phyloP scores from a whole-genome alignment of 2,888 invertebrate genomes.

The Tridacna gigas region DNA sequence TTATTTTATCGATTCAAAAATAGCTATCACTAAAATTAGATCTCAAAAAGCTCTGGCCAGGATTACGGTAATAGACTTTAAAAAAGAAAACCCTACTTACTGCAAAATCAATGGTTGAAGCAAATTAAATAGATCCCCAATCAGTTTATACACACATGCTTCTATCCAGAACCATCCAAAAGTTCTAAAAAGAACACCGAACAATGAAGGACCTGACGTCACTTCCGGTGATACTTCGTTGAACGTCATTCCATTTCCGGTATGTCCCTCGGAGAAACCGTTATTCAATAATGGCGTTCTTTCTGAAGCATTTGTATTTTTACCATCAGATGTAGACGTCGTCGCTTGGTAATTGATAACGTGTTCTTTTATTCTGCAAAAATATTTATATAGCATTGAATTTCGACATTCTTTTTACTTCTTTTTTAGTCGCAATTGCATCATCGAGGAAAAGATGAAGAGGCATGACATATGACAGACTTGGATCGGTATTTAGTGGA shows the following conservation, averaged over 20 bases:
- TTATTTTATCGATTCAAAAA: too few relatives aligned
- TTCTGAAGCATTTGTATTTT: slow-evolving; percentile 20
- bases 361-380: slow-evolving; percentile 21
- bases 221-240: slow-evolving; percentile 19
- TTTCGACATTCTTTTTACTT: too few relatives aligned
- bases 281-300: slow-evolving; percentile 36
- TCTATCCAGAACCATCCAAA: slow-evolving; percentile 49
- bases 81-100: slow-evolving; percentile 38
- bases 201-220: slow-evolving; percentile 47
- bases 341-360: slow-evolving; percentile 13
- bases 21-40: not conserved
- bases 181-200: slow-evolving; percentile 41
- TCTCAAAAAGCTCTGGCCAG: not conserved
- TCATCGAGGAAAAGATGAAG: too few relatives aligned
- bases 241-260: slow-evolving; percentile 22
- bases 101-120: slow-evolving; percentile 64
- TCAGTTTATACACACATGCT: slow-evolving; percentile 52
- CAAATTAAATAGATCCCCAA: slow-evolving; percentile 55
- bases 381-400: not conserved
- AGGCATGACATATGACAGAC: too few relatives aligned
- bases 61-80: not conserved
- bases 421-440: too few relatives aligned
- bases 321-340: not conserved
- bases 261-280: slow-evolving; percentile 4
- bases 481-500: too few relatives aligned